Evolutionary conservation across 2,888 invertebrate genomes (phyloP), one percentile per base, ranked within the genome.

Genomic region (Iselma pallidipennis): DNA sequence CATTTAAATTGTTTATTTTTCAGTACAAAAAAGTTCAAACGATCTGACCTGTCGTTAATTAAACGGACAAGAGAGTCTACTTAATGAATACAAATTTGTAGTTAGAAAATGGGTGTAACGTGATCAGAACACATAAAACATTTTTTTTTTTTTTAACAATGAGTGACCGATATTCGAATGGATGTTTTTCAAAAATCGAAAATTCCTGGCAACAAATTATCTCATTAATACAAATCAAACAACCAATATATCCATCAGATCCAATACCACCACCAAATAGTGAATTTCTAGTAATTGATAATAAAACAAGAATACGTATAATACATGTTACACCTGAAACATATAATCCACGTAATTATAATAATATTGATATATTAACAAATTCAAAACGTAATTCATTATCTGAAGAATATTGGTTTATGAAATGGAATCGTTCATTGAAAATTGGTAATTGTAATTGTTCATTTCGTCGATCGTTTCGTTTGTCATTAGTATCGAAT

Each of bases 381-480:
- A 63, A 66, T 56, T 72, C 71, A 49, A 79, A 76, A 66, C 72
- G 80, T 45, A 78, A 75, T 63, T 78, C 80, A 4, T 67, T 81
- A 42, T 75, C 81, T 21, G 83, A 82, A 66, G 83, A 83, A 63
- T 83, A 83, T 66, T 83, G 83, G 83, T 83, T 83, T 70, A 81
- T 80, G 14, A 78, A 81, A 68, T 82, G 82, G 82, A 82, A 80
- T 66, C 77, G 79, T 64, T 81, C 82, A 23, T 73, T 82, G 19
- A 77, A 78, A 71, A 72, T 76, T 42, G 79, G 78, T 28, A 74
- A 71, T 67, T 81, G 82, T 70, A 79, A 76, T 66, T 81, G 82
- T 69, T 82, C 82, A 14, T 82, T 82, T 65, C 72, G 81, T 56
- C 76, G 77, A 69, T 81, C 81, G 2, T 71, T 79, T 61, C 70